phyloP scores from a whole-genome alignment of 2,113 vertebrate genomes.

The Beaufortia kweichowensis region DNA sequence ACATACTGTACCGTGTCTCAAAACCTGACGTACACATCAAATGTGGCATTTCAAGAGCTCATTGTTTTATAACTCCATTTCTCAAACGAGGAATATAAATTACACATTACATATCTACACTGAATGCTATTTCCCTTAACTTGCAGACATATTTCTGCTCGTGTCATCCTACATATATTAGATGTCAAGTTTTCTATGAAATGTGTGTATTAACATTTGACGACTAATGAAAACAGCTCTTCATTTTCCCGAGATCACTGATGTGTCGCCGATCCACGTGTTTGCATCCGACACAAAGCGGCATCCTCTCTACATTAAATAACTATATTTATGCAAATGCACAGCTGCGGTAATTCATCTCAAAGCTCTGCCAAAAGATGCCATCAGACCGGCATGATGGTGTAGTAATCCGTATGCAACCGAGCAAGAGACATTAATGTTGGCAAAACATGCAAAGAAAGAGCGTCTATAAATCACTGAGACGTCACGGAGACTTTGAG shows the following conservation, averaged over 20 bases:
- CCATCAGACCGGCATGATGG: slow-evolving; percentile 15
- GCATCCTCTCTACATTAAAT: slow-evolving; percentile 17
- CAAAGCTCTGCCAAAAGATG: background rate
- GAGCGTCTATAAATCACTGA: slow-evolving; percentile 41
- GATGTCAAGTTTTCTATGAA: background rate
- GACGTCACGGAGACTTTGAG: slow-evolving; percentile 12
- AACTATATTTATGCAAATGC: slow-evolving; percentile 29
- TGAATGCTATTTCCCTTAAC: background rate
- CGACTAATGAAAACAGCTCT: slow-evolving; percentile 27
- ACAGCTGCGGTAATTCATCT: slow-evolving; percentile 27
- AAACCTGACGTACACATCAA: background rate
- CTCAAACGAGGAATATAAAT: slow-evolving; percentile 2
- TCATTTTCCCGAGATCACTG: slow-evolving; percentile 1
- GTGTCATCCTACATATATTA: background rate
- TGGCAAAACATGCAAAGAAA: slow-evolving; percentile 22
- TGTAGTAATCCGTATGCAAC: slow-evolving; percentile 34
- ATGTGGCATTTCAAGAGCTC: background rate
- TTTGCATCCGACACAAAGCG: slow-evolving; percentile 26
- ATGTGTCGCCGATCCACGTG: slow-evolving; percentile 23
- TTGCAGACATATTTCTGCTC: background rate
- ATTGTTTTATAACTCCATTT: background rate
- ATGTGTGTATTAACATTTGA: slow-evolving; percentile 23
- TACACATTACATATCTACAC: background rate
- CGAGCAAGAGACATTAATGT: slow-evolving; percentile 17
- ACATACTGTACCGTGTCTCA: too few relatives aligned